Conservation (phyloP, 2,888 invertebrate genomes). For the Rhingia campestris region DNA sequence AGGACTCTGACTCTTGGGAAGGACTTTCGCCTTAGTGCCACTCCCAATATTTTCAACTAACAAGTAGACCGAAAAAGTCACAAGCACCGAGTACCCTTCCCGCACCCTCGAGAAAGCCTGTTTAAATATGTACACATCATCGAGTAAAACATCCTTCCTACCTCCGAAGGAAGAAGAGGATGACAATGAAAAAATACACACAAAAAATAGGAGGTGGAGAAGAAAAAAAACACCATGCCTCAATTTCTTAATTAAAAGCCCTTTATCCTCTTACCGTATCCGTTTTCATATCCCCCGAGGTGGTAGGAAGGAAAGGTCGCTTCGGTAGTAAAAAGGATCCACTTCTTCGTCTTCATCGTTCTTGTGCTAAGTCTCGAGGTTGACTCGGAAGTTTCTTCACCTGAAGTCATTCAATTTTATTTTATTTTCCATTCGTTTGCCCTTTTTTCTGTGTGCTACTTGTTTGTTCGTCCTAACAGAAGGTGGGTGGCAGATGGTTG, state of each 20-base stretch:
- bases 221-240: slow-evolving; percentile 60
- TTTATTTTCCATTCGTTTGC: slow-evolving; percentile 60
- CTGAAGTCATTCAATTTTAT: slow-evolving; percentile 74
- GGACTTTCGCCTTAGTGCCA: slow-evolving; percentile 37
- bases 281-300: slow-evolving; percentile 64
- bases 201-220: neutral
- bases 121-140: slow-evolving; percentile 72
- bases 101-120: slow-evolving; percentile 17
- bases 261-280: slow-evolving; percentile 74
- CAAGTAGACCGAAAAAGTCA: slow-evolving; percentile 58
- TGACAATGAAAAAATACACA: slow-evolving; percentile 19
- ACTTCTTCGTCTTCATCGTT: slow-evolving; percentile 42
- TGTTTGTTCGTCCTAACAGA: slow-evolving; percentile 46
- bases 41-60: slow-evolving; percentile 53
- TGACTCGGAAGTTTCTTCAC: slow-evolving; percentile 74
- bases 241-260: slow-evolving; percentile 75
- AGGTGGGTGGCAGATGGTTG: slow-evolving; percentile 20
- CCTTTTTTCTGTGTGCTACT: slow-evolving; percentile 18
- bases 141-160: slow-evolving; percentile 63
- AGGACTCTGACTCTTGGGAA: slow-evolving; percentile 20
- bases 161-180: slow-evolving; percentile 46
- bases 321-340: slow-evolving; percentile 51
- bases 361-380: slow-evolving; percentile 60
- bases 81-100: slow-evolving; percentile 2
- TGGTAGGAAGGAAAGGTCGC: slow-evolving; percentile 36